These are phyloP conservation scores for Crotalus viridis DNA, from an alignment of 2,113 vertebrate genomes.

Conservation along the genomic window DNA sequence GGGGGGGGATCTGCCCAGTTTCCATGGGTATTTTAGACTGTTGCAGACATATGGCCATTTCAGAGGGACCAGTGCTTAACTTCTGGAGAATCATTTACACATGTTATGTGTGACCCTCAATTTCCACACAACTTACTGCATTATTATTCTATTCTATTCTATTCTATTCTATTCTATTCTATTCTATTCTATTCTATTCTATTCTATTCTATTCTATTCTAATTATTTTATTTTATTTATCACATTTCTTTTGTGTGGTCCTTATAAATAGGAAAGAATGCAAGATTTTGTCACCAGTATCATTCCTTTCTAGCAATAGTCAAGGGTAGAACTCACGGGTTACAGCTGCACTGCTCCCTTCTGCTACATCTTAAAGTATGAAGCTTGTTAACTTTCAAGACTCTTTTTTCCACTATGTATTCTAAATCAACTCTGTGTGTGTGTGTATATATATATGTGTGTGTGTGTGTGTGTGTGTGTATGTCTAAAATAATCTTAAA, in stretches of 20 bases:
- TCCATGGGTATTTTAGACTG: neutral
- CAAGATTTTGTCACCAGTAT: neutral
- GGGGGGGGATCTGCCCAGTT: neutral
- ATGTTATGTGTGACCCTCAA: neutral
- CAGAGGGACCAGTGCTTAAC: neutral
- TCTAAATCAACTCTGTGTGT: neutral
- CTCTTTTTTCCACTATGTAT: neutral
- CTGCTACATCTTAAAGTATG: neutral
- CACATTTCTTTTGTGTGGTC: too few species aligned
- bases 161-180: neutral
- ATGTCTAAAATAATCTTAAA: too few species aligned
- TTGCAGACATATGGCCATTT: neutral
- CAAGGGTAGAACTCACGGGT: neutral
- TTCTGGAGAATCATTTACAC: neutral
- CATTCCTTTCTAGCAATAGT: neutral
- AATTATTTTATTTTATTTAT: too few species aligned
- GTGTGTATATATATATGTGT: too few species aligned
- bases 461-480: too few species aligned
- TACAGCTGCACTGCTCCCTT: neutral
- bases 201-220: too few species aligned
- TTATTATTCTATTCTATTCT: neutral
- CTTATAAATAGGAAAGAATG: too few species aligned
- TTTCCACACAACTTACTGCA: neutral
- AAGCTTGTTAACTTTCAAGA: neutral
- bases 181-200: too few species aligned